These are phyloP conservation scores for Gallinago media DNA, from an alignment of 2,113 vertebrate species.

Conservation along the genomic window DNA sequence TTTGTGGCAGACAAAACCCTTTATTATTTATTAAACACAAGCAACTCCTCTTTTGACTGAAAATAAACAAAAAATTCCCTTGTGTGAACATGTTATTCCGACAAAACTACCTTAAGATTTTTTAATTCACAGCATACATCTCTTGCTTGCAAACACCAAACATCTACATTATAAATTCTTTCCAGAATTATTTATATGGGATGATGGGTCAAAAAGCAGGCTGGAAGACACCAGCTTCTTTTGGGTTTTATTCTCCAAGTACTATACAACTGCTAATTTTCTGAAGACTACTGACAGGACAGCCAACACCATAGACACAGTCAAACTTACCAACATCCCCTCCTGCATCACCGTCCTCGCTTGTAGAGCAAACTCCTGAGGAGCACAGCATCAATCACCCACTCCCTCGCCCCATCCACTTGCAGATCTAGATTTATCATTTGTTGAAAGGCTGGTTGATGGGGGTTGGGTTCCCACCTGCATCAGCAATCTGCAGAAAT, in stretches of 20 bases:
- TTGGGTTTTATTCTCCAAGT: neutral
- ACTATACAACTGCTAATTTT: neutral
- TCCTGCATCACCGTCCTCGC: neutral
- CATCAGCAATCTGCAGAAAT: neutral
- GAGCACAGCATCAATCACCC: neutral
- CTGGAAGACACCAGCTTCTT: neutral
- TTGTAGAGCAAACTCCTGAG: neutral
- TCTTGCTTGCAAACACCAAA: neutral
- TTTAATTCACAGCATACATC: neutral
- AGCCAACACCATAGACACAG: neutral
- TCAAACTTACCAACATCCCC: neutral
- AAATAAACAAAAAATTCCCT: neutral
- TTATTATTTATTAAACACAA: neutral
- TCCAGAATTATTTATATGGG: neutral
- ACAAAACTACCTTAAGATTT: neutral
- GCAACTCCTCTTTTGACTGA: neutral
- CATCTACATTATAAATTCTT: neutral
- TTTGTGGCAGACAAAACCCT: neutral
- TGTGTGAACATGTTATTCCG: neutral
- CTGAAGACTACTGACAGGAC: neutral
- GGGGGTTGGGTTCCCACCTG: accelerated
- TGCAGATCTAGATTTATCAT: neutral
- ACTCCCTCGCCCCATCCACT: neutral
- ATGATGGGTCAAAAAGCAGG: neutral
- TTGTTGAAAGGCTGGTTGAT: neutral